Evolutionary conservation across 2,797 vertebrate species (phyloP).

Genomic region (Forpus xanthops): DNA sequence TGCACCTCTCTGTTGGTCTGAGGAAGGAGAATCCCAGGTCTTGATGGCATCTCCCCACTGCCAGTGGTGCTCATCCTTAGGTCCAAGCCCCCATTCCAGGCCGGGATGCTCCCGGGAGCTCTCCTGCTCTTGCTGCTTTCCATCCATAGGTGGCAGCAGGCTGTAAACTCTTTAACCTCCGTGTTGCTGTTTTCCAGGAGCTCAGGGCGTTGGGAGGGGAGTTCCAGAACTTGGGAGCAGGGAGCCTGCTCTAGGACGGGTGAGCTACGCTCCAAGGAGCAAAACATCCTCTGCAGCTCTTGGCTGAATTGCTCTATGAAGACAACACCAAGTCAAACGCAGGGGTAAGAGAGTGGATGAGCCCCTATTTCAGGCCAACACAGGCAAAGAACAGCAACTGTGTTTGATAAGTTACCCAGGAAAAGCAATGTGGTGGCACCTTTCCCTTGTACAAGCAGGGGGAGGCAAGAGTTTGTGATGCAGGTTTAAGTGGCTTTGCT

Average conservation of each 20-base stretch:
- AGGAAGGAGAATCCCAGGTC: not conserved
- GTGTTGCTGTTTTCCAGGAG: not conserved
- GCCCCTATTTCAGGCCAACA: not conserved
- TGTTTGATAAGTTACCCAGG: not conserved
- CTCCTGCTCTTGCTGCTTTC: constrained; percentile 14
- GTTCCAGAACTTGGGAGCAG: not conserved
- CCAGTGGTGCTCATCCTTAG: not conserved
- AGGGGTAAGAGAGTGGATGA: not conserved
- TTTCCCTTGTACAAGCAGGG: not conserved
- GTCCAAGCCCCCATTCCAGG: not conserved
- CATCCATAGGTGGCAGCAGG: constrained; percentile 70
- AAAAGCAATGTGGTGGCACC: not conserved
- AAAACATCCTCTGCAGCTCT: not conserved
- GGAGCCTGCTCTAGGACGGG: not conserved
- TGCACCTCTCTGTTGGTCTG: no score
- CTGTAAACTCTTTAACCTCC: constrained; percentile 9
- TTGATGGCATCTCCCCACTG: not conserved
- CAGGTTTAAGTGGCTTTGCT: not conserved
- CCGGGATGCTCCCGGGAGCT: not conserved
- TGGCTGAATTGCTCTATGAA: not conserved
- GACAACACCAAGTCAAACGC: not conserved
- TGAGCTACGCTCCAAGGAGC: not conserved
- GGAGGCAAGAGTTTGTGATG: not conserved
- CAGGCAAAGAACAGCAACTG: not conserved
- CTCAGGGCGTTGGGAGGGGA: not conserved